A percentile compares a stretch with the other conserved stretches of the same genome.
Evolutionary conservation across 2,797 vertebrate species (phyloP).

Genomic region (Lutjanus campechanus): DNA sequence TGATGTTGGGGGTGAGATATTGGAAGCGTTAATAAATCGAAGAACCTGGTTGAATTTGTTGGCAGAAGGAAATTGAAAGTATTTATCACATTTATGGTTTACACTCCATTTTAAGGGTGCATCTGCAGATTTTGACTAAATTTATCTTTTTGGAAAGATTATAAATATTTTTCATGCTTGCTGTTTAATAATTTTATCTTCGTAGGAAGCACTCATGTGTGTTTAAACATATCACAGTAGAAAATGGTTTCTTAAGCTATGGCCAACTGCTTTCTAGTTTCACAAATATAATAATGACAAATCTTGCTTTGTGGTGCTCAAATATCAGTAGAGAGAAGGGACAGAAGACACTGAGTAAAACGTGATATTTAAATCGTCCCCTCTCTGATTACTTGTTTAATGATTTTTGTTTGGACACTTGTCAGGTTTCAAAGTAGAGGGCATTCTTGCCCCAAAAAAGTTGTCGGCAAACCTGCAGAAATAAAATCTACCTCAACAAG

Average conservation of each 20-base stretch:
- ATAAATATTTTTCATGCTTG: conserved; percentile 1
- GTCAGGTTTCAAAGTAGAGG: no score
- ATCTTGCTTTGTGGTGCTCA: background rate
- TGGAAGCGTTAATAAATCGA: conserved; percentile 24
- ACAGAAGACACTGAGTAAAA: background rate
- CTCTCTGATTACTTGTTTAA: background rate
- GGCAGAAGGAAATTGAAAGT: background rate
- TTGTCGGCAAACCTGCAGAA: no score
- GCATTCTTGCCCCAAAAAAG: no score
- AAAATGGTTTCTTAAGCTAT: background rate
- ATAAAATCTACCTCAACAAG: no score
- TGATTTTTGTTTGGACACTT: background rate
- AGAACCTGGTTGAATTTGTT: conserved; percentile 20
- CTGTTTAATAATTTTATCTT: background rate
- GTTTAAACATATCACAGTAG: background rate
- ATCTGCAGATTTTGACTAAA: conserved; percentile 5
- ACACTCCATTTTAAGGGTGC: conserved; percentile 5
- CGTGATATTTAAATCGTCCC: background rate
- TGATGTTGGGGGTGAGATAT: conserved; percentile 46
- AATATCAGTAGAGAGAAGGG: background rate
- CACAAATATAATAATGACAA: background rate
- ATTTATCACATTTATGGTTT: conserved; percentile 20
- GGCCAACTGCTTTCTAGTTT: background rate
- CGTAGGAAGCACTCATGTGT: background rate
- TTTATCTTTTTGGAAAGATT: background rate